Percentiles rank a stretch among this genome's conserved stretches.
phyloP scores from a whole-genome alignment of 2,113 vertebrate genomes.

The Pristiophorus japonicus region DNA sequence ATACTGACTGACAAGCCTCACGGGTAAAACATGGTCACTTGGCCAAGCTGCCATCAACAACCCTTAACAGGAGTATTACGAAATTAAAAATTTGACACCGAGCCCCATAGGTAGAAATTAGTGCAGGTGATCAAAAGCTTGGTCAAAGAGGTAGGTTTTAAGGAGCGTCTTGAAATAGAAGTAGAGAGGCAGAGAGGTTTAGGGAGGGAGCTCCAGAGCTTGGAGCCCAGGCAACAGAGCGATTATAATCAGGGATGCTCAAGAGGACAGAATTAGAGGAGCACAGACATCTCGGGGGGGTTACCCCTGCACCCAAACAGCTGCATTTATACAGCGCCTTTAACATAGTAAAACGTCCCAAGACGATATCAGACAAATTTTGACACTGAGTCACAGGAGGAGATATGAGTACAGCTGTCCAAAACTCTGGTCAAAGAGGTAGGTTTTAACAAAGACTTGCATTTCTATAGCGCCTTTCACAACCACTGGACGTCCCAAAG shows the following conservation, averaged over 20 bases:
- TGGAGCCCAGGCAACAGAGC: not conserved
- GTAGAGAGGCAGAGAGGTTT: not conserved
- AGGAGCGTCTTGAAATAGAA: not conserved
- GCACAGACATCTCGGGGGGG: not conserved
- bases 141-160: not conserved
- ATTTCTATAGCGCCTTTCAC: too few species aligned
- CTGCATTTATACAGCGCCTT: too few species aligned
- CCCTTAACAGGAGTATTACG: too few species aligned
- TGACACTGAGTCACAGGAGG: too few species aligned
- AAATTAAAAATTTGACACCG: not conserved
- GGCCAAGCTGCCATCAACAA: too few species aligned
- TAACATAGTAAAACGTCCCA: too few species aligned
- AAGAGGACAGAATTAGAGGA: not conserved
- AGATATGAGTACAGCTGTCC: too few species aligned
- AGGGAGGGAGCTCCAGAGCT: not conserved
- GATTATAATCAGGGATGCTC: not conserved
- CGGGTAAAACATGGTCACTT: not conserved
- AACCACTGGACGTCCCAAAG: too few species aligned
- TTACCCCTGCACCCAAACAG: too few species aligned
- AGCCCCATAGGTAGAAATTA: not conserved
- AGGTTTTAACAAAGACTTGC: too few species aligned
- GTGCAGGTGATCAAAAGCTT: not conserved
- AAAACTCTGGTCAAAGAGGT: too few species aligned
- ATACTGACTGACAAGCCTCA: not conserved
- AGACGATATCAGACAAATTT: too few species aligned